Percentiles rank a stretch among this genome's conserved stretches.
These are phyloP conservation scores for Tupaia chinensis DNA, from an alignment of 2,113 vertebrate species.

Conservation along the genomic window DNA sequence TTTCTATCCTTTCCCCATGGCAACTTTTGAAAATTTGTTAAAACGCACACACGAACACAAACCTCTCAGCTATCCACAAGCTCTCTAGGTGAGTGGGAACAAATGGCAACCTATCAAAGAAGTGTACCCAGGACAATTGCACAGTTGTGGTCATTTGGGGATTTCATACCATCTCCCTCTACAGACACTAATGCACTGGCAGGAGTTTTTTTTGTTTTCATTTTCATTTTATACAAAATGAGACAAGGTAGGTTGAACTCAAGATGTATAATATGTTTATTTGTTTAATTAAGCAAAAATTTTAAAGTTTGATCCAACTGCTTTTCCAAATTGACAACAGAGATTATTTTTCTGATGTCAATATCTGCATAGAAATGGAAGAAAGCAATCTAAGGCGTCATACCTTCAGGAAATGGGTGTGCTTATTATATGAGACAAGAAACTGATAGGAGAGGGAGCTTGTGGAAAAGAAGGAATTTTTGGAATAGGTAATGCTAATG, in stretches of 20 bases:
- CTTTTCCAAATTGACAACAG: not conserved
- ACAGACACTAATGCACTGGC: not conserved
- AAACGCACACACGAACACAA: not conserved
- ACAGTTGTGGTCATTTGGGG: slow-evolving; percentile 64
- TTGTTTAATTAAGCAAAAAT: slow-evolving; percentile 40
- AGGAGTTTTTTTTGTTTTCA: not conserved
- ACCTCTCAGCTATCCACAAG: slow-evolving; percentile 70
- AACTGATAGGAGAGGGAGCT: not conserved
- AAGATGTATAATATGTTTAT: not conserved
- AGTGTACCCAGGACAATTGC: slow-evolving; percentile 47
- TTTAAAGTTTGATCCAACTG: not conserved
- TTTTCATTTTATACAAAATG: not conserved
- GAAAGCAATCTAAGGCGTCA: not conserved
- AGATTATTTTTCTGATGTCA: not conserved
- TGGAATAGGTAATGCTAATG: not conserved
- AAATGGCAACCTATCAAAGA: slow-evolving; percentile 64
- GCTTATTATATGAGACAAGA: not conserved
- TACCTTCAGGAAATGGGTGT: not conserved
- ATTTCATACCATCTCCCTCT: not conserved
- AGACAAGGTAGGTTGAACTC: not conserved
- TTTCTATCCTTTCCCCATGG: slow-evolving; percentile 74
- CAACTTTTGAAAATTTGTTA: slow-evolving; percentile 81
- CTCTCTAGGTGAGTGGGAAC: slow-evolving; percentile 71
- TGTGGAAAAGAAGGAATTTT: not conserved
- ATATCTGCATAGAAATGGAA: not conserved